Percentiles rank a stretch among this genome's conserved stretches.
Conservation (phyloP, 1,140 invertebrate genomes). For the Drosophila seguyi region DNA sequence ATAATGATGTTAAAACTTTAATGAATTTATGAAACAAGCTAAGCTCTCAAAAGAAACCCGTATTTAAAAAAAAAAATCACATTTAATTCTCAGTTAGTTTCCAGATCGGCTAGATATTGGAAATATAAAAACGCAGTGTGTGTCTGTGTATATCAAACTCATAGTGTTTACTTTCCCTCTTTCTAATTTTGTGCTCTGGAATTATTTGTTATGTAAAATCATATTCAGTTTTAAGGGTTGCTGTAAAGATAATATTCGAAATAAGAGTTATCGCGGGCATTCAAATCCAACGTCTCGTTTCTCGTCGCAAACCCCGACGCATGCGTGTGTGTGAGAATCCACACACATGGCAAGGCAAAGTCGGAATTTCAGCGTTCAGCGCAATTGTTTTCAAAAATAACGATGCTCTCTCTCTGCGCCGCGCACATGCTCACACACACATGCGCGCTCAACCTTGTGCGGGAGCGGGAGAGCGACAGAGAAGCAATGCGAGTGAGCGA, state of each 20-base stretch:
- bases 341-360: conserved; percentile 36
- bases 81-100: neutral
- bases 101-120: neutral
- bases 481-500: neutral
- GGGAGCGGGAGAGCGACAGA: conserved; percentile 3
- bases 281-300: conserved; percentile 64
- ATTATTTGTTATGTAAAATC: conserved; percentile 36
- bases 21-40: too few species aligned
- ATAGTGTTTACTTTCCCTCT: conserved; percentile 17
- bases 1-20: too few species aligned
- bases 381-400: conserved; percentile 77
- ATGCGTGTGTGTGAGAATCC: conserved; percentile 49
- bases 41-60: neutral
- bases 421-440: conserved; percentile 6
- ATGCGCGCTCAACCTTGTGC: conserved; percentile 5
- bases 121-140: conserved; percentile 2
- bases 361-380: conserved; percentile 60
- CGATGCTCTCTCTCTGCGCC: conserved; percentile 51
- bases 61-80: neutral
- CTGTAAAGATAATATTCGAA: conserved; percentile 53
- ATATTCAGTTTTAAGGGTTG: conserved; percentile 56
- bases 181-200: conserved; percentile 24
- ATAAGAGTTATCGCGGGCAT: conserved; percentile 50
- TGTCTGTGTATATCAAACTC: neutral
- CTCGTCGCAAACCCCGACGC: neutral